Conservation (phyloP, 2,113 vertebrate genomes). For the Heptranchias perlo region DNA sequence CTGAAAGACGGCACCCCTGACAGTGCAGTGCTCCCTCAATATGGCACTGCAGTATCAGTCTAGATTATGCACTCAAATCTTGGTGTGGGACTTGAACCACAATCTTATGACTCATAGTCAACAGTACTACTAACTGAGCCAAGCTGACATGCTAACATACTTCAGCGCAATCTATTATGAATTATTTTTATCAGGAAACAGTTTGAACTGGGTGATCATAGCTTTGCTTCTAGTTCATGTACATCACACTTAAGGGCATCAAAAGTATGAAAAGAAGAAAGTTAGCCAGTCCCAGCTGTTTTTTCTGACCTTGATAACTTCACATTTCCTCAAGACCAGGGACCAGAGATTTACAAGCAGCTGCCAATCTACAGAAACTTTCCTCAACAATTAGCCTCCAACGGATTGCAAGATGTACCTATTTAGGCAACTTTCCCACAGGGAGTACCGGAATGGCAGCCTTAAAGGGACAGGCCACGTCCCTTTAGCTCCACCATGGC, state of each 20-base stretch:
- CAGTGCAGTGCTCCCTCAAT: no score
- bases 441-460: no score
- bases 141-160: background rate
- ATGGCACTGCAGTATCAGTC: no score
- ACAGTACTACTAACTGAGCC: background rate
- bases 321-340: no score
- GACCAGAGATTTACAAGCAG: background rate
- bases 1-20: no score
- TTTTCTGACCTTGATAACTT: no score
- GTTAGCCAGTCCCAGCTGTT: background rate
- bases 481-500: background rate
- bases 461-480: background rate
- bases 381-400: background rate
- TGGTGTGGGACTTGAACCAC: no score
- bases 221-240: background rate
- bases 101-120: no score
- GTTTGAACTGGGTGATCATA: background rate
- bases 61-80: no score
- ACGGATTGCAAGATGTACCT: no score
- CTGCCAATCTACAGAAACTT: background rate
- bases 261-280: background rate
- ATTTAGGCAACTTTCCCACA: no score
- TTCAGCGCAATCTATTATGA: background rate
- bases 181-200: background rate
- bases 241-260: background rate